Percentiles rank a stretch among this genome's conserved stretches.
phyloP scores from a whole-genome alignment of 1,140 invertebrate species.

The Microplitis mediator region DNA sequence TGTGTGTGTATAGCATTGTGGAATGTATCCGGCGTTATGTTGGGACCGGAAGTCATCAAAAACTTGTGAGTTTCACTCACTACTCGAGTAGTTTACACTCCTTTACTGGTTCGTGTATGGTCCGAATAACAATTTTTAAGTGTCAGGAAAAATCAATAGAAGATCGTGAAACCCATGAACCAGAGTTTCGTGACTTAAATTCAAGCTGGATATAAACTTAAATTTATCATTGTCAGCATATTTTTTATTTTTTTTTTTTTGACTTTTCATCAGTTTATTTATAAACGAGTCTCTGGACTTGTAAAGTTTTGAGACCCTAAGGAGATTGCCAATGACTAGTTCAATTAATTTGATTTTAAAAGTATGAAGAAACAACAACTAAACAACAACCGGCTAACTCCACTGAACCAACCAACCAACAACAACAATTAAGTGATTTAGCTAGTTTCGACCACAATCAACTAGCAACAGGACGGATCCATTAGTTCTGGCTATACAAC shows the following conservation, averaged over 20 bases:
- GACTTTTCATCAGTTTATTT: too few species aligned
- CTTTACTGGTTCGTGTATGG: constrained; percentile 7
- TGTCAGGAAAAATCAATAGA: background rate
- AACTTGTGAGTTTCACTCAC: constrained; percentile 19
- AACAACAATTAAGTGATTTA: constrained; percentile 19
- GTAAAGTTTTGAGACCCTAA: too few species aligned
- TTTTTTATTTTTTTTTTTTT: background rate
- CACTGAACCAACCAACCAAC: background rate
- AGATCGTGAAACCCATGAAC: background rate
- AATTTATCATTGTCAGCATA: background rate
- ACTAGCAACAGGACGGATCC: constrained; percentile 7
- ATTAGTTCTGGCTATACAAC: background rate
- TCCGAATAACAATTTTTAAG: constrained; percentile 1
- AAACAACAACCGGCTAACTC: background rate
- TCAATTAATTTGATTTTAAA: too few species aligned
- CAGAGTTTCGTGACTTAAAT: background rate
- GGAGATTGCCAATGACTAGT: too few species aligned
- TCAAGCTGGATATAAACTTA: background rate
- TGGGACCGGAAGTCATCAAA: constrained; percentile 31
- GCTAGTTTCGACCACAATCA: background rate
- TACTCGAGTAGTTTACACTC: constrained; percentile 13
- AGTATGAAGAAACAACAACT: too few species aligned
- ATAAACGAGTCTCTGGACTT: too few species aligned
- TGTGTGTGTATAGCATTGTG: background rate
- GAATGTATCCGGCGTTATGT: background rate